phyloP scores from a whole-genome alignment of 2,888 invertebrate genomes.

The Blastobasis adustella region DNA sequence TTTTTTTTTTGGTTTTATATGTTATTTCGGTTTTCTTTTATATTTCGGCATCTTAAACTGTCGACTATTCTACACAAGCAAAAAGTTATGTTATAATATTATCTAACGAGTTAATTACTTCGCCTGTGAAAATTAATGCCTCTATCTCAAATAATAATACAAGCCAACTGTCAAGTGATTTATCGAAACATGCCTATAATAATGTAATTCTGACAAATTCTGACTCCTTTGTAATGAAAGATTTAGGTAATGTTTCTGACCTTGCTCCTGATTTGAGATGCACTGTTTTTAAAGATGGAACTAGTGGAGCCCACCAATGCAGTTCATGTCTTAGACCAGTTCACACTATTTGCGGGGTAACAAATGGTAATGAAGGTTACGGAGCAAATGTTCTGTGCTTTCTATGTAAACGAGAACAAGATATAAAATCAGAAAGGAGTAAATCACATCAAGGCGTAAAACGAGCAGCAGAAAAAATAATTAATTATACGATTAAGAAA shows the following conservation, averaged over 20 bases:
- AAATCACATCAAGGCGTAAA: constrained; percentile 6
- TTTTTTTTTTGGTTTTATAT: too few species aligned
- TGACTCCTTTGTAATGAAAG: not conserved
- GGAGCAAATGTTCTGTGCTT: constrained; percentile 7
- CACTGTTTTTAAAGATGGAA: constrained; percentile 2
- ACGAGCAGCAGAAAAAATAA: constrained; percentile 9
- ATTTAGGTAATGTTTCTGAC: not conserved
- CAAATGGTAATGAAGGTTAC: constrained; percentile 3
- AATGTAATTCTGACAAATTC: not conserved
- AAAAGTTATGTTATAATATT: not conserved
- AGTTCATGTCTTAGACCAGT: constrained; percentile 4
- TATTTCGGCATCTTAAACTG: too few species aligned
- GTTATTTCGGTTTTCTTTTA: too few species aligned
- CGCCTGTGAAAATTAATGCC: not conserved
- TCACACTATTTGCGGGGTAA: constrained; percentile 1
- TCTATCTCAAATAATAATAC: not conserved
- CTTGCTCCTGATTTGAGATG: not conserved
- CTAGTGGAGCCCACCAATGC: constrained; percentile 2
- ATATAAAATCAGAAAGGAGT: constrained; percentile 2
- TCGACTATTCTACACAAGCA: not conserved
- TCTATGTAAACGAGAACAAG: constrained; percentile 6
- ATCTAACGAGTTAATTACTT: not conserved
- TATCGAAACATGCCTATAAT: not conserved
- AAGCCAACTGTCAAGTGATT: not conserved
- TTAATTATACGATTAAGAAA: constrained; percentile 7